Evolutionary conservation across 2,113 vertebrate species (phyloP), one percentile per base, ranked within the genome.

Genomic region (Pseudopipra pipra): DNA sequence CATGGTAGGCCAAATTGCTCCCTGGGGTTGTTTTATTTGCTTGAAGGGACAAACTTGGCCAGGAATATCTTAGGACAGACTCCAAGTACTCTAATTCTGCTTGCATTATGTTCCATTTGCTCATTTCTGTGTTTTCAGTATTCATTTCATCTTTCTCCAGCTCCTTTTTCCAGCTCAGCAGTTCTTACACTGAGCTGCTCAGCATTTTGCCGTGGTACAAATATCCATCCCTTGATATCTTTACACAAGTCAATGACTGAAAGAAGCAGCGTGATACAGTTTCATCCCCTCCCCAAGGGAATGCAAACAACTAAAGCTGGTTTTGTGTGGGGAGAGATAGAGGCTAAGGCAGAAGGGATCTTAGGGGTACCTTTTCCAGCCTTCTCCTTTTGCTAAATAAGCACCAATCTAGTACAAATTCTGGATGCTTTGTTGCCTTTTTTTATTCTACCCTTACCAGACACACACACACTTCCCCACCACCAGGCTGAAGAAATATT

Each of bases 101-200:
- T 80, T 86, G 68, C 86, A 90, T 87, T 96, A 75, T 75, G 49
- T 77, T 84, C 83, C 86, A 85, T 90, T 96, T 92, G 89, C 83
- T 89, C 87, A 94, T 96, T 92, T 78, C 65, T 90, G 28, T 78
- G 73, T 75, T 93, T 90, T 92, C 80, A 67, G 85, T 56, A 85
- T 93, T 92, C 88, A 95, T 96, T 96, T 96, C 76, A 94, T 94
- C 90, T 41, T 89, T 65, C 52, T 96, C 88, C 93, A 95, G 76
- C 75, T 90, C 52, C 85, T 88, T 96, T 95, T 90, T 84, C 92
- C 88, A 90, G 80, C 75, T 92, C 96, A 89, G 88, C 96, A 92
- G 86, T 94, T 95, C 79, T 88, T 91, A 88, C 25, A 33, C 46
- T 71, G 87, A 96, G 90, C 93, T 80, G 92, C 56, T 91, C 87